A percentile compares a stretch with the other conserved stretches of the same genome.
These are phyloP conservation scores for Acronicta aceris DNA, from an alignment of 2,888 invertebrate genomes.

Conservation along the genomic window DNA sequence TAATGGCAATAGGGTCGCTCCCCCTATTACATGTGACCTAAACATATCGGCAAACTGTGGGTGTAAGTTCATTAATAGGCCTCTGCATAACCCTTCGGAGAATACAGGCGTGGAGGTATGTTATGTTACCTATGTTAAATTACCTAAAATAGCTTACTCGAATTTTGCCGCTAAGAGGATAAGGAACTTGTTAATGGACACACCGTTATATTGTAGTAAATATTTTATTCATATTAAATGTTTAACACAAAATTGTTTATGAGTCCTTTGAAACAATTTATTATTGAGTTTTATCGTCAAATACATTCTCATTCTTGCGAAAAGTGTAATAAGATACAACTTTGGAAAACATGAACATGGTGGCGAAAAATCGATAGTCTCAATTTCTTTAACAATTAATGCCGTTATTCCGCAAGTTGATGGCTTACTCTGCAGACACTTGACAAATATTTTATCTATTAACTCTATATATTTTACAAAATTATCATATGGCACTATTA, in stretches of 20 bases:
- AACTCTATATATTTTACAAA: conserved; percentile 25
- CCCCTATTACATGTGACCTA: too few relatives aligned
- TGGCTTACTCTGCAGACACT: background rate
- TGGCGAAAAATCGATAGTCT: background rate
- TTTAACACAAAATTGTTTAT: background rate
- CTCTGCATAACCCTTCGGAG: too few relatives aligned
- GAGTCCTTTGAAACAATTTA: background rate
- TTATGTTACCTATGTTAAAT: conserved; percentile 9
- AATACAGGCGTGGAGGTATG: too few relatives aligned
- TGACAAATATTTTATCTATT: conserved; percentile 21
- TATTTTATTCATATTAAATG: background rate
- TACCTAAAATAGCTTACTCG: too few relatives aligned
- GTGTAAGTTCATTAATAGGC: too few relatives aligned
- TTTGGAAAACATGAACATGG: conserved; percentile 32
- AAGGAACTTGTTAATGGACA: background rate
- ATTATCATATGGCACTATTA: conserved; percentile 26
- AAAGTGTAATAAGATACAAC: conserved; percentile 22
- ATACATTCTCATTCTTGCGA: conserved; percentile 21
- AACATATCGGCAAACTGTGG: too few relatives aligned
- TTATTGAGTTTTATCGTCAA: conserved; percentile 25
- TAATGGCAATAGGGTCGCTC: too few relatives aligned
- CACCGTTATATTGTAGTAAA: background rate
- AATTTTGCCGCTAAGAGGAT: too few relatives aligned
- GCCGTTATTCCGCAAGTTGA: background rate
- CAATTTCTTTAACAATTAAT: conserved; percentile 3